Conservation (phyloP, 2,888 invertebrate genomes). For the Thymelicus sylvestris region DNA sequence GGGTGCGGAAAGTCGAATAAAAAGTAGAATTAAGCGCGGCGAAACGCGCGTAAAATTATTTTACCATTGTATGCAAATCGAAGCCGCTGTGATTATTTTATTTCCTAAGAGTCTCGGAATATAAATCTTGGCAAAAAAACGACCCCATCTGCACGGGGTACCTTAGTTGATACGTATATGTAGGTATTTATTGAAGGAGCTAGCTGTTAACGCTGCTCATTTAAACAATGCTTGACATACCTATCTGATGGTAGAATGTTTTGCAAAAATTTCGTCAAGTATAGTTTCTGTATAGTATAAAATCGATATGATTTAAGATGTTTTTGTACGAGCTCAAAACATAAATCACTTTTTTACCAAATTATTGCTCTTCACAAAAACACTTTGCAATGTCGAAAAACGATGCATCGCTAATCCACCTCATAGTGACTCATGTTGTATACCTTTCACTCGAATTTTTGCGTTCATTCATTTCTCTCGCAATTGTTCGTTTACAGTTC, state of each 20-base stretch:
- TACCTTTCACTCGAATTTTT: conserved; percentile 8
- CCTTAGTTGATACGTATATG: conserved; percentile 62
- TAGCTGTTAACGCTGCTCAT: conserved; percentile 28
- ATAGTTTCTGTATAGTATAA: background rate
- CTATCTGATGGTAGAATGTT: conserved; percentile 4
- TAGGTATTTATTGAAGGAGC: conserved; percentile 31
- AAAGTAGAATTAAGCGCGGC: conserved; percentile 83
- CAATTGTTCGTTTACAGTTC: conserved; percentile 8
- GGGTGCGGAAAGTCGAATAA: conserved; percentile 80
- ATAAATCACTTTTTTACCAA: background rate
- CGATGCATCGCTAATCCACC: background rate
- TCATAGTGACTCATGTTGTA: conserved; percentile 16
- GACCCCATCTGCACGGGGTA: conserved; percentile 63
- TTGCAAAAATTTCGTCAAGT: conserved; percentile 1
- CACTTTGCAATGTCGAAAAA: background rate
- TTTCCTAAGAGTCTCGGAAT: conserved; percentile 80
- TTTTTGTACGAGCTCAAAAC: background rate
- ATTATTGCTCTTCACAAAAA: background rate
- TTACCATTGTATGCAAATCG: conserved; percentile 85
- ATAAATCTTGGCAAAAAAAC: conserved; percentile 80
- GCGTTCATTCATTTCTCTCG: conserved; percentile 5
- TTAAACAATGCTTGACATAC: conserved; percentile 25
- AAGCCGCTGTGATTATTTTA: conserved; percentile 83
- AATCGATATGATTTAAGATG: background rate
- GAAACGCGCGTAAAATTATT: conserved; percentile 85